A percentile compares a stretch with the other conserved stretches of the same genome.
Conservation (phyloP, 2,113 vertebrate genomes). For the Reinhardtius hippoglossoides region DNA sequence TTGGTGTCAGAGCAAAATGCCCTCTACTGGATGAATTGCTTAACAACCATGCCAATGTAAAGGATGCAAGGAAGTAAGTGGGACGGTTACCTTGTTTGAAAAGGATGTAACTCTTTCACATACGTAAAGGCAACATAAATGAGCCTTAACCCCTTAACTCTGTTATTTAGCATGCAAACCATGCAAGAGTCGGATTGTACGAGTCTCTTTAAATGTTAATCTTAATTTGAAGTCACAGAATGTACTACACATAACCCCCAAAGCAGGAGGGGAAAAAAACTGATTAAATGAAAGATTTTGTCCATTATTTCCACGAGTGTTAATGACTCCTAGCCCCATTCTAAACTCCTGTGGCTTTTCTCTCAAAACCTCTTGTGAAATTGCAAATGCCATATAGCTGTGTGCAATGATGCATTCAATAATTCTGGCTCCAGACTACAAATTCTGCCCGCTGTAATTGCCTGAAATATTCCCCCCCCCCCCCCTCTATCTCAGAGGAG, state of each 20-base stretch:
- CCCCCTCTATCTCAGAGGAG: constrained; percentile 36
- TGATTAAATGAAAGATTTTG: not conserved
- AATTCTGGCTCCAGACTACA: constrained; percentile 39
- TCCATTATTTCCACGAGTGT: constrained; percentile 21
- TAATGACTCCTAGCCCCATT: constrained; percentile 38
- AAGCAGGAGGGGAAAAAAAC: not conserved
- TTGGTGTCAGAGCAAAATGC: too few relatives aligned
- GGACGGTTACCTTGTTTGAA: too few relatives aligned
- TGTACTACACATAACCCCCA: not conserved
- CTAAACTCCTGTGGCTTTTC: constrained; percentile 28
- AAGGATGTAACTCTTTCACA: too few relatives aligned
- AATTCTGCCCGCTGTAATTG: constrained; percentile 62
- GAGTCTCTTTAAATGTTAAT: not conserved
- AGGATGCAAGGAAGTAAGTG: too few relatives aligned
- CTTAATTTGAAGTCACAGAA: not conserved
- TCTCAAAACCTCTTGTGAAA: constrained; percentile 50
- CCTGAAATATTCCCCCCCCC: constrained; percentile 27
- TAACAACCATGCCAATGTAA: too few relatives aligned
- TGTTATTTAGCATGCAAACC: too few relatives aligned
- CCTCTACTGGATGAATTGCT: too few relatives aligned
- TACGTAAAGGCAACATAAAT: too few relatives aligned
- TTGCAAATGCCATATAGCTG: constrained; percentile 51
- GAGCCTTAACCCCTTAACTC: too few relatives aligned
- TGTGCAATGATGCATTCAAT: constrained; percentile 58
- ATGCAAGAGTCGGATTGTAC: not conserved